Percentiles rank a stretch among this genome's conserved stretches.
phyloP scores from a whole-genome alignment of 2,113 vertebrate genomes.

The Anguilla japonica region DNA sequence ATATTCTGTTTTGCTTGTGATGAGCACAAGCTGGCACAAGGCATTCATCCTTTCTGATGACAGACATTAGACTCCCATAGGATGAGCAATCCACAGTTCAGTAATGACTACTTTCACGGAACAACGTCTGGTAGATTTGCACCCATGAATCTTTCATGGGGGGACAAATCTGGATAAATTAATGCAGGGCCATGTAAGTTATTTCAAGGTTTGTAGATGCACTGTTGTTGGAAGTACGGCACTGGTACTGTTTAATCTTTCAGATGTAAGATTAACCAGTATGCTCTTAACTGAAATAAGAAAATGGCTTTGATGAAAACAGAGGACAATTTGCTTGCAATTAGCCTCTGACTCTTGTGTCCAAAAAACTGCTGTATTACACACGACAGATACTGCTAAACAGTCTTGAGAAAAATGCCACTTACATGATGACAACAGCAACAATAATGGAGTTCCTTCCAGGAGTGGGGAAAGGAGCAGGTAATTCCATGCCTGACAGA shows the following conservation, averaged over 20 bases:
- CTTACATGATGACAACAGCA: neutral
- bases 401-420: neutral
- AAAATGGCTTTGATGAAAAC: neutral
- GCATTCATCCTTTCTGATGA: neutral
- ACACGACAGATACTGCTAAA: neutral
- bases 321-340: neutral
- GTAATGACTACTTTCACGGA: neutral
- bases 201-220: neutral
- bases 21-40: neutral
- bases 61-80: neutral
- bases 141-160: neutral
- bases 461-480: neutral
- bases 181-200: conserved; percentile 9
- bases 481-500: conserved; percentile 1
- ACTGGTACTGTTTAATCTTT: neutral
- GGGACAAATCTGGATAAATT: neutral
- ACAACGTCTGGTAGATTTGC: neutral
- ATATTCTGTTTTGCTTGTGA: neutral
- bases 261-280: neutral
- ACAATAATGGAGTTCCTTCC: neutral
- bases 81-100: neutral
- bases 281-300: neutral
- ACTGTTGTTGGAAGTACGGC: neutral
- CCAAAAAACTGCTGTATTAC: neutral
- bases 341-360: neutral